Evolutionary conservation across 2,113 vertebrate genomes (phyloP).

Genomic region (Peromyscus maniculatus): DNA sequence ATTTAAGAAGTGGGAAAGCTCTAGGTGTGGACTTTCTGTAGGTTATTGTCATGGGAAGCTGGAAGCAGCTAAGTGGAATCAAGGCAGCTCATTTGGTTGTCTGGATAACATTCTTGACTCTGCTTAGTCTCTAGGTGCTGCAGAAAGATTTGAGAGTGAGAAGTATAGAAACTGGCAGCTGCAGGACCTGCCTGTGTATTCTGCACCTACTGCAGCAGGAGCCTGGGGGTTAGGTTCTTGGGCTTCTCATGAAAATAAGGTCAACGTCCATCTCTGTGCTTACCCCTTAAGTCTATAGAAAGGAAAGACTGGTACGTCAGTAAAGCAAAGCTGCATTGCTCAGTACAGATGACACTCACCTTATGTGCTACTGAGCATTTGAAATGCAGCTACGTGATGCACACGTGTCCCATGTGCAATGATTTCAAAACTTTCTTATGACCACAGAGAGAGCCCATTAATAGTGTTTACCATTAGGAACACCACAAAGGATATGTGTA

Average conservation of each 20-base stretch:
- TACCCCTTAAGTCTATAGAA: neutral
- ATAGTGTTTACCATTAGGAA: neutral
- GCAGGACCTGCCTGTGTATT: neutral
- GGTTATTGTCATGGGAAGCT: neutral
- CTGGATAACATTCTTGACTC: neutral
- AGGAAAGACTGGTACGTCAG: neutral
- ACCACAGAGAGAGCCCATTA: neutral
- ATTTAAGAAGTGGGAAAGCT: neutral
- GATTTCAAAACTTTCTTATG: conserved; percentile 22
- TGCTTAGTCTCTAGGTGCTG: neutral
- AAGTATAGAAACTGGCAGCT: neutral
- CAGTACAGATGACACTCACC: neutral
- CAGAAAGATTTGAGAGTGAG: neutral
- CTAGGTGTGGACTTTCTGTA: neutral
- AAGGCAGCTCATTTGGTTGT: neutral
- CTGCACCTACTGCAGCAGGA: neutral
- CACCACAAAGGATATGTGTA: neutral
- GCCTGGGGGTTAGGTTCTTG: neutral
- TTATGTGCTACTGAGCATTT: neutral
- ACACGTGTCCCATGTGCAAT: neutral
- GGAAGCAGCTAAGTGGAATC: neutral
- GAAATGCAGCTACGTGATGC: neutral
- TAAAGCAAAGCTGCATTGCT: neutral
- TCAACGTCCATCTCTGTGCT: neutral
- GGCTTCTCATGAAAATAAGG: neutral